Evolutionary conservation across 2,797 vertebrate species (phyloP), one percentile per base, ranked within the genome.

Genomic region (Neostethus bicornis): DNA sequence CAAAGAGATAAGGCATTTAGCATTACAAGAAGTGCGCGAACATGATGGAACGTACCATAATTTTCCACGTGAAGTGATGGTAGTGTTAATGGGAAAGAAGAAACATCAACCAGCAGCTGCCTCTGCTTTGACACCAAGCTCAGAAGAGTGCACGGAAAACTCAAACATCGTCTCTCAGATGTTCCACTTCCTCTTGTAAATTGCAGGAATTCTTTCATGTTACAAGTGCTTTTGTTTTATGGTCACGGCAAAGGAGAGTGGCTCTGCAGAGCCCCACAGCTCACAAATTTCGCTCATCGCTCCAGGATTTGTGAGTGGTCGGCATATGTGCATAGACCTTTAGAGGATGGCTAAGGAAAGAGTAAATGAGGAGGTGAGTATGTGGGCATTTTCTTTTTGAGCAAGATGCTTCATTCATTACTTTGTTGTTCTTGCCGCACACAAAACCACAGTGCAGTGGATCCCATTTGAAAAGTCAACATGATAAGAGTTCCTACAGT

Each of bases 171-270:
- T 84, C 90, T 79, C 80, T 92, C 90, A 88, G 91, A 91, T 90
- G 83, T 91, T 89, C 87, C 88, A 91, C 91, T 93, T 94, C 90
- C 90, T 92, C 91, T 93, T 89, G 89, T 91, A 90, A 93, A 93
- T 90, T 21, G 20, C 77, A 90, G 91, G 90, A 92, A 93, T 93
- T 92, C 91, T 94, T 94, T 95, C 93, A 94, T 93, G 90, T 92
- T 89, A 80, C 89, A 91, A 93, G 91, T 55, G 84, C 86, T 93
- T 90, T 93, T 87, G 88, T 90, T 92, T 91, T 90, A 92, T 84
- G 75, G 80, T 84, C 64, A 51, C 70, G 39, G 85, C 79, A 72
- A 80, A 61, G 79, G 80, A 77, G 85, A 86, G 87, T 70, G 85
- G 78, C 82, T 87, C 80, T 73, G 68, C 70, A 56, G 70, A 79